Evolutionary conservation across 2,113 vertebrate species (phyloP).

Genomic region (Phocoena phocoena): DNA sequence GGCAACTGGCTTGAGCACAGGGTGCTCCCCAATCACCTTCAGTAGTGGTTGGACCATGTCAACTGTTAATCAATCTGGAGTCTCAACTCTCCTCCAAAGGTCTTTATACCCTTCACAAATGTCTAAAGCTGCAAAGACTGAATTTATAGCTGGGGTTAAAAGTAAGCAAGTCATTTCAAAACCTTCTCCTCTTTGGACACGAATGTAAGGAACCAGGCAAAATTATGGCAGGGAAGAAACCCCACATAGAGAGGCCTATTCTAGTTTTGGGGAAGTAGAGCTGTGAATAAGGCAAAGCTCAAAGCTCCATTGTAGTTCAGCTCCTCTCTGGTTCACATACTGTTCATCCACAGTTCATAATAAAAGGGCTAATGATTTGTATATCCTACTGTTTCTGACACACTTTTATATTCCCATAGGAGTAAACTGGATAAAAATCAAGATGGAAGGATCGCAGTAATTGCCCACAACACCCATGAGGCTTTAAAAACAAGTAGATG

Average conservation of each 20-base stretch:
- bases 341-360: constrained; percentile 31
- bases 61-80: neutral
- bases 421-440: constrained; percentile 36
- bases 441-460: constrained; percentile 40
- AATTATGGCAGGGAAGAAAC: neutral
- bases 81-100: neutral
- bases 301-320: neutral
- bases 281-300: neutral
- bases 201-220: constrained; percentile 63
- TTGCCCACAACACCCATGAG: constrained; percentile 60
- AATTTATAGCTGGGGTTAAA: neutral
- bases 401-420: constrained; percentile 55
- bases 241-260: neutral
- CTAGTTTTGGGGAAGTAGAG: constrained; percentile 47
- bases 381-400: constrained; percentile 42
- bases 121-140: neutral
- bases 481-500: constrained; percentile 54
- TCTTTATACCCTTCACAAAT: neutral
- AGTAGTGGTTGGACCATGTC: rapidly evolving
- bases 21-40: neutral
- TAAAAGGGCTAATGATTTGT: constrained; percentile 24
- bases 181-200: constrained; percentile 30
- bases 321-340: neutral
- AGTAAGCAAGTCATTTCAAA: constrained; percentile 45
- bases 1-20: neutral